These are phyloP conservation scores for Melolontha melolontha DNA, from an alignment of 2,888 invertebrate species.

Conservation along the genomic window DNA sequence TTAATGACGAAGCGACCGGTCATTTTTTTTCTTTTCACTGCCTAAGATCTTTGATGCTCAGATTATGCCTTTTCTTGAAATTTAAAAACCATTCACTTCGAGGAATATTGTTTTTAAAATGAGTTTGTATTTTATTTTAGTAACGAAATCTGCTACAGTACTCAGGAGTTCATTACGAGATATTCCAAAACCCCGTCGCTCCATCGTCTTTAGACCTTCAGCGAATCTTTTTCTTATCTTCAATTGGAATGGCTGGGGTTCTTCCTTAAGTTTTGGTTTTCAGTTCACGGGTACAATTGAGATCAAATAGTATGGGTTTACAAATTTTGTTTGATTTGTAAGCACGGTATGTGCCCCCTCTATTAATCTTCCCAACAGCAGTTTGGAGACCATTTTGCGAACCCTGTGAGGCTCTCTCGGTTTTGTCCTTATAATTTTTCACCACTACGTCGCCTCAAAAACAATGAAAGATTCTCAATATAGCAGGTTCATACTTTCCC, in stretches of 20 bases:
- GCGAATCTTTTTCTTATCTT: slow-evolving; percentile 5
- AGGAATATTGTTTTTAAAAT: no score
- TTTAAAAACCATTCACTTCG: not conserved
- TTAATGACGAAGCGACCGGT: slow-evolving; percentile 5
- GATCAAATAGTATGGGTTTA: slow-evolving; percentile 11
- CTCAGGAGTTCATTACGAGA: slow-evolving; percentile 3
- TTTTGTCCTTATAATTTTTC: no score
- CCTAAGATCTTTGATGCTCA: not conserved
- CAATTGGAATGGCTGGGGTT: no score
- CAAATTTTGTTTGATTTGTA: slow-evolving; percentile 1
- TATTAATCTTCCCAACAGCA: no score
- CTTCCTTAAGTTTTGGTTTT: not conserved
- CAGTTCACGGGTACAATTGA: not conserved
- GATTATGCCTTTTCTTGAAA: not conserved
- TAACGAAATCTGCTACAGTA: slow-evolving; percentile 5
- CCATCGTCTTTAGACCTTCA: slow-evolving; percentile 8
- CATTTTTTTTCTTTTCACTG: slow-evolving; percentile 5
- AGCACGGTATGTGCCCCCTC: not conserved
- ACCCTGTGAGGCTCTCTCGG: no score
- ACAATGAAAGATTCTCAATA: no score
- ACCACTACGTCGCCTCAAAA: no score
- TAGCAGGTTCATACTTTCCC: no score
- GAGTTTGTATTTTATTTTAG: slow-evolving; percentile 6
- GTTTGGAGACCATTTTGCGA: no score
- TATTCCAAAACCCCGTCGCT: slow-evolving; percentile 1